These are phyloP conservation scores for Gastracanthus pulcherrimus DNA, from an alignment of 2,888 invertebrate genomes.

Conservation along the genomic window DNA sequence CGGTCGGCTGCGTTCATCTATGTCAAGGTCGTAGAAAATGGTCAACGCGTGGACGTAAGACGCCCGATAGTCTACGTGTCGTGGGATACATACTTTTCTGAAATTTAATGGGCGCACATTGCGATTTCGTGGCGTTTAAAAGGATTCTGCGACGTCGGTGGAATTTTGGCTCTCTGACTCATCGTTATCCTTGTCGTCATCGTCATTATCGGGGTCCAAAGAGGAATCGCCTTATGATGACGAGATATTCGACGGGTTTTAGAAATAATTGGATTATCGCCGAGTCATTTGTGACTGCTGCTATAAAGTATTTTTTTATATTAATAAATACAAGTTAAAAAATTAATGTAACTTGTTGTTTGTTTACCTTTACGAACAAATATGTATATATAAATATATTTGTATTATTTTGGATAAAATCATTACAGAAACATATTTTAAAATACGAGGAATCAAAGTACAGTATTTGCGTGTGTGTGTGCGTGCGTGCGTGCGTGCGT, in stretches of 20 bases:
- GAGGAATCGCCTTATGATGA: background rate
- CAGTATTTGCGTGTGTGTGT: too few species aligned
- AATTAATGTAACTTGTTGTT: too few species aligned
- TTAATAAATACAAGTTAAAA: too few species aligned
- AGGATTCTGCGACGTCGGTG: background rate
- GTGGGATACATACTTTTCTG: background rate
- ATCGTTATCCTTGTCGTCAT: background rate
- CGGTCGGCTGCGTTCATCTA: background rate
- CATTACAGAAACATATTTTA: too few species aligned
- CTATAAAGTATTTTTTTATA: too few species aligned
- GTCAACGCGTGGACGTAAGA: background rate
- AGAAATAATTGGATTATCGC: background rate
- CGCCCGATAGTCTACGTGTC: background rate
- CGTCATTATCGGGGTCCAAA: background rate
- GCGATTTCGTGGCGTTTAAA: background rate
- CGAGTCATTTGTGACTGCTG: background rate
- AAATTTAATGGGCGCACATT: background rate
- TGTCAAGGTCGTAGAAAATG: constrained; percentile 28
- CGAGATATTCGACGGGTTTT: background rate
- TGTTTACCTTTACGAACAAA: too few species aligned
- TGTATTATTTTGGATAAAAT: too few species aligned
- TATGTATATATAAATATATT: too few species aligned
- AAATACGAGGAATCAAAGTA: too few species aligned
- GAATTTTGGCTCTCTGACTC: background rate
- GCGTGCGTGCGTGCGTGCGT: too few species aligned